Evolutionary conservation across 2,113 vertebrate species (phyloP), one percentile per base, ranked within the genome.

Genomic region (Furnarius figulus): DNA sequence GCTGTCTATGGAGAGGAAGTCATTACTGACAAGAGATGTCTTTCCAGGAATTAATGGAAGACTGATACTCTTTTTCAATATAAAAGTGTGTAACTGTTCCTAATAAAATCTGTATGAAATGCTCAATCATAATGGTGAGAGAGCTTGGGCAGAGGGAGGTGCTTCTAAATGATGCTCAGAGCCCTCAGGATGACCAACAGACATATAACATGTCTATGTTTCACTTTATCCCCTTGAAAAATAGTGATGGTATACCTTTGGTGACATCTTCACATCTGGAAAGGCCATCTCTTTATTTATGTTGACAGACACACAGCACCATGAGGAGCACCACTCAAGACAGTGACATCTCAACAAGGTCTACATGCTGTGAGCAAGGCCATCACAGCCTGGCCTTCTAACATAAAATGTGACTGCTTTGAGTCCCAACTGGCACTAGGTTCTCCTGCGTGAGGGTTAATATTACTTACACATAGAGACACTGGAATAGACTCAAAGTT

Each of bases 41-140:
- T 98, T 99, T 74, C 98, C 98, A 42, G 98, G 98, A 86, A 98
- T 99, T 77, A 95, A 93, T 33, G 98, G 3, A 98, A 98, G 62
- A 82, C 98, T 0, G 97, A 99, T 68, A 98, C 98, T 67, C 98
- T 55, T 58, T 95, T 91, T 75, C 98, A 98, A 95, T 92, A 97
- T 23, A 71, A 97, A 37, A 98, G 98, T 98, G 95, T 94, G 82
- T 86, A 59, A 15, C 5, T 9, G 1, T 37, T 90, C 35, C 56
- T 33, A 42, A 37, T 37, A 67, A 92, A 87, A n/a, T 33, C 44
- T 44, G 0, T 25, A 27, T 23, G 3, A 87, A 90, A 46, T 47
- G 3, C 11, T 86, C 8, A 15, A 1, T 28, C 10, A 44, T 4
- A 40, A 13, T 14, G 23, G 12, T 85, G 46, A 67, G 19, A 85